Percentiles rank a stretch among this genome's conserved stretches.
Conservation (phyloP, 2,888 invertebrate genomes). For the Andricus quercusramuli region DNA sequence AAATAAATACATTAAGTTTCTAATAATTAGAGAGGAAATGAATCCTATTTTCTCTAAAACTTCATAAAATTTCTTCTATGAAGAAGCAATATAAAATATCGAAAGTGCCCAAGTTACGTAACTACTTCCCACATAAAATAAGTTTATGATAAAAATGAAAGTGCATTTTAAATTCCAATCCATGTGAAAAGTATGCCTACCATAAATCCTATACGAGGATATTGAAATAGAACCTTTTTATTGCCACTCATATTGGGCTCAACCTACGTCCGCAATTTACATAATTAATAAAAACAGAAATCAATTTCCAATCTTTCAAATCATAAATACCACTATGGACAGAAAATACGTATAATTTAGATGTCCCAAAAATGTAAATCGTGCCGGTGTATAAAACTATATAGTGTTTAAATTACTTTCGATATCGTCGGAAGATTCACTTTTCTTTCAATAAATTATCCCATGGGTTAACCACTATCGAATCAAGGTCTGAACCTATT, state of each 20-base stretch:
- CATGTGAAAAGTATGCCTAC: background rate
- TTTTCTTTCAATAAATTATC: too few species aligned
- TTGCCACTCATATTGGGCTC: conserved; percentile 2
- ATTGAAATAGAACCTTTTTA: background rate
- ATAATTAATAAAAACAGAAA: conserved; percentile 3
- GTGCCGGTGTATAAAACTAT: too few species aligned
- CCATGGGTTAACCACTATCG: too few species aligned
- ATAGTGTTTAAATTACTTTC: too few species aligned
- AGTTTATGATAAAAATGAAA: conserved; percentile 1
- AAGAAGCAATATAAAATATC: background rate
- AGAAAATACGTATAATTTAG: background rate
- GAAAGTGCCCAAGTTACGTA: background rate
- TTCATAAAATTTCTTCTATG: background rate
- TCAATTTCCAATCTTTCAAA: background rate
- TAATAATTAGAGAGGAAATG: too few species aligned
- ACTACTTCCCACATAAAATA: background rate
- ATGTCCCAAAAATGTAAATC: too few species aligned
- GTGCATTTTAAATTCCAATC: conserved; percentile 13
- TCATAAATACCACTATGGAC: background rate
- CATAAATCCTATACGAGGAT: background rate
- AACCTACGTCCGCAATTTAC: conserved; percentile 3
- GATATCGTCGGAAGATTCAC: too few species aligned
- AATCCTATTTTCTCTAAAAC: too few species aligned
- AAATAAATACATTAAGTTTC: too few species aligned
- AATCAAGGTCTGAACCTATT: too few species aligned